phyloP scores from a whole-genome alignment of 2,113 vertebrate species.

The Clinocottus analis region DNA sequence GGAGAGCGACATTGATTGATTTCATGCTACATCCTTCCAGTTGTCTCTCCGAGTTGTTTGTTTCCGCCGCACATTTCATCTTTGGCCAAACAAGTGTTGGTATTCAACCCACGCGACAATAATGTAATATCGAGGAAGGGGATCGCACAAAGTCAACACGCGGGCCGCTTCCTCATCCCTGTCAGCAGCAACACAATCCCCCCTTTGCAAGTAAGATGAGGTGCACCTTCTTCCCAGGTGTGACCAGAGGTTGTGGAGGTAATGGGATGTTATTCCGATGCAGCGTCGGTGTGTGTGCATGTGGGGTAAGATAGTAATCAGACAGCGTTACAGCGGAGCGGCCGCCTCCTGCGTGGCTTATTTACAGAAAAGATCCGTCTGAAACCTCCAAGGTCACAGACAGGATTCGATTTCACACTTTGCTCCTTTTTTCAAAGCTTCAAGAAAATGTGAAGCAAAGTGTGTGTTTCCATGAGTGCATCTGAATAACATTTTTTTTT shows the following conservation, averaged over 20 bases:
- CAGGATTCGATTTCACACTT: neutral
- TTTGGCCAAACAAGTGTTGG: conserved; percentile 25
- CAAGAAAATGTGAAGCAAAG: neutral
- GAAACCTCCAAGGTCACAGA: conserved; percentile 21
- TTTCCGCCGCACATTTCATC: conserved; percentile 49
- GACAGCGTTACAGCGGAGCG: neutral
- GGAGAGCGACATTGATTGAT: conserved; percentile 40
- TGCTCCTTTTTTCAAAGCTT: neutral
- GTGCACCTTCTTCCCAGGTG: conserved; percentile 49
- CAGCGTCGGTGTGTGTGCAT: conserved; percentile 9
- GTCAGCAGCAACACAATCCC: conserved; percentile 79
- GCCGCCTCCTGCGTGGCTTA: neutral
- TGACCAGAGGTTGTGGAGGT: conserved; percentile 43
- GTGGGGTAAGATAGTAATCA: conserved; percentile 22
- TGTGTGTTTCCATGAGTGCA: neutral
- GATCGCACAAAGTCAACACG: conserved; percentile 69
- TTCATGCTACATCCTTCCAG: conserved; percentile 50
- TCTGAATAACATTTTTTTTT: neutral
- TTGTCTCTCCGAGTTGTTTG: conserved; percentile 57
- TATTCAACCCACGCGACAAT: conserved; percentile 64
- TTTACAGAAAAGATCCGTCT: neutral
- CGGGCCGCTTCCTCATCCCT: conserved; percentile 46
- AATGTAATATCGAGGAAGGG: conserved; percentile 64
- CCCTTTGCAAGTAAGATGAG: conserved; percentile 72
- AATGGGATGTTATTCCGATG: conserved; percentile 39